phyloP scores from a whole-genome alignment of 2,888 invertebrate species.

The Trissoscelio sp. region DNA sequence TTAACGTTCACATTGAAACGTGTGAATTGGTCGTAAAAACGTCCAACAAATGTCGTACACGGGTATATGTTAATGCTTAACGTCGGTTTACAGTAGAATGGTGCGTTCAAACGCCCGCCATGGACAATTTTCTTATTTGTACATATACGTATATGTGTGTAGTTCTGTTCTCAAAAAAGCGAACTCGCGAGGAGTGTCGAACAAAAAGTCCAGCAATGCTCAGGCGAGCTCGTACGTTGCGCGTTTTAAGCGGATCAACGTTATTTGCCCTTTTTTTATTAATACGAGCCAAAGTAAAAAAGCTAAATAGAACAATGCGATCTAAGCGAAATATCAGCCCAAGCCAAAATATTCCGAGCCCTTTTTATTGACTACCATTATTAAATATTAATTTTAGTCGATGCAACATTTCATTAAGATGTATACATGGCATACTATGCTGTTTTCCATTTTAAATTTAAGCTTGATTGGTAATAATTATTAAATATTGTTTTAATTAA shows the following conservation, averaged over 20 bases:
- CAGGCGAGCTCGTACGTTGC: constrained; percentile 27
- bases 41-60: constrained; percentile 14
- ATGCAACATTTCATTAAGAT: too few relatives aligned
- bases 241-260: constrained; percentile 7
- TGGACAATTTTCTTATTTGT: constrained; percentile 29
- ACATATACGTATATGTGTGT: constrained; percentile 6
- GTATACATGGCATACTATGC: too few relatives aligned
- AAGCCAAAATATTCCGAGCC: not conserved
- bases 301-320: constrained; percentile 20
- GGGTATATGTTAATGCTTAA: constrained; percentile 7
- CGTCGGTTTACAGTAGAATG: constrained; percentile 5
- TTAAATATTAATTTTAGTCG: too few relatives aligned
- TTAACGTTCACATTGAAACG: constrained; percentile 23
- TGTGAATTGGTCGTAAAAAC: constrained; percentile 34
- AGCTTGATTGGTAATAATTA: too few relatives aligned
- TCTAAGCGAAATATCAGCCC: constrained; percentile 8
- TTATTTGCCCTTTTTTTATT: constrained; percentile 7
- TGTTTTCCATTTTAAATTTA: too few relatives aligned
- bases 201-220: constrained; percentile 24
- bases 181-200: not conserved
- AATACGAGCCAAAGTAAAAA: not conserved
- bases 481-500: too few relatives aligned
- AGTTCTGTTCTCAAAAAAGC: constrained; percentile 4
- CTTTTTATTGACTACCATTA: too few relatives aligned
- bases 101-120: not conserved